Conservation (phyloP, 1,140 invertebrate species). For the Euura saliciscinereae region DNA sequence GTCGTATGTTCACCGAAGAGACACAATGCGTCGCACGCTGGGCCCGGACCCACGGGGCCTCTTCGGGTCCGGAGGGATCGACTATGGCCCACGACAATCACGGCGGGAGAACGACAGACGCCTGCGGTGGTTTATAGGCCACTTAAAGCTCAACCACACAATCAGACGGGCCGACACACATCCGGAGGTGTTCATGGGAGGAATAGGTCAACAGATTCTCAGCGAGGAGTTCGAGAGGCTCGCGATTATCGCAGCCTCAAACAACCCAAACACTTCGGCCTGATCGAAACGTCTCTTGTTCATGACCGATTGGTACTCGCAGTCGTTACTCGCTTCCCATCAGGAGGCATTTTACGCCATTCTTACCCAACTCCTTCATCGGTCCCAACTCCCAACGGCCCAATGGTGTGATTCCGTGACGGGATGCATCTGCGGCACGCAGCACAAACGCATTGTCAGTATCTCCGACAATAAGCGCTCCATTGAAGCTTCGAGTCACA, state of each 20-base stretch:
- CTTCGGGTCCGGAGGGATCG: constrained; percentile 5
- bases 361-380: not conserved
- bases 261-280: no score
- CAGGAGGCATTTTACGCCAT: constrained; percentile 6
- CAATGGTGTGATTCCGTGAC: not conserved
- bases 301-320: not conserved
- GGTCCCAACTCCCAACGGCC: not conserved
- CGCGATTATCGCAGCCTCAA: not conserved
- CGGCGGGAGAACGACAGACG: constrained; percentile 19
- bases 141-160: constrained; percentile 22
- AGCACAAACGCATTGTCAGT: not conserved
- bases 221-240: not conserved
- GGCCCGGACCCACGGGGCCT: constrained; percentile 10
- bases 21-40: constrained; percentile 10
- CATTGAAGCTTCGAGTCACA: not conserved
- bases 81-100: constrained; percentile 18
- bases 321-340: not conserved
- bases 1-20: constrained; percentile 9
- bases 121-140: constrained; percentile 28
- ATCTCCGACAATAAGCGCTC: not conserved
- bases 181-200: constrained; percentile 3
- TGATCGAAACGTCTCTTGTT: not conserved
- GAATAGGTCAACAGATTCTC: not conserved
- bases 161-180: constrained; percentile 12
- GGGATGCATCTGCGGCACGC: constrained; percentile 2